Base-by-base conservation (phyloP, 2,888 invertebrate species). In the Phanerotoma sp. region DNA sequence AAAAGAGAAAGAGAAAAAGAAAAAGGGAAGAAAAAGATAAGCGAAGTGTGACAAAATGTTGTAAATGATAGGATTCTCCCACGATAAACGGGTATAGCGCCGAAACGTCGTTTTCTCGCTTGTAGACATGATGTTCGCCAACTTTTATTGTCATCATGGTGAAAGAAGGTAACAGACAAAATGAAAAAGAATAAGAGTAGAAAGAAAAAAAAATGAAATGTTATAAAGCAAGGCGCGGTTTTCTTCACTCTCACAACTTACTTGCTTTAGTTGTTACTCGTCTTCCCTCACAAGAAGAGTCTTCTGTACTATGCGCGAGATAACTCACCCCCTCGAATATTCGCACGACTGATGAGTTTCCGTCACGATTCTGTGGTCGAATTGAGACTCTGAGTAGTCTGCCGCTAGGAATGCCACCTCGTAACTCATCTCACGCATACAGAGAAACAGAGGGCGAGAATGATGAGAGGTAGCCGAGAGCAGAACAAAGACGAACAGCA, bases 321-420 rank as follows among this genome's bases (percentile, higher is more conserved):
- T 51, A n/a, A n/a, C 54, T 61, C 55, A 62, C 65, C 65, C 50
- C 60, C 59, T 53, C 59, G 66, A 63, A 69, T 71, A 71, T 73
- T 72, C 71, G 66, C 71, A 70, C 70, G 68, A 62, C 57, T 67
- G 72, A 74, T 69, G 71, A 73, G 70, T 70, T 71, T 71, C 65
- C 68, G 68, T 72, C 69, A 68, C 68, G 68, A 71, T 64, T 64
- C 57, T 66, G 66, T 56, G 66, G 66, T 64, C 54, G 54, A 28
- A 37, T 28, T 50, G 30, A 25, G 18, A 63, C 63, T 62, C 63
- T 58, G 62, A 58, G 61, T 53, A 65, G 63, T 62, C 61, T 60
- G 22, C 49, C 40, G 48, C 49, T 44, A 53, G 48, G 56, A 61
- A 60, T 59, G 55, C 53, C 59, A 54, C 25, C 51, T 47, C 42